These are phyloP conservation scores for Gallinago paraguaiae DNA, from an alignment of 2,113 vertebrate species.

Conservation along the genomic window DNA sequence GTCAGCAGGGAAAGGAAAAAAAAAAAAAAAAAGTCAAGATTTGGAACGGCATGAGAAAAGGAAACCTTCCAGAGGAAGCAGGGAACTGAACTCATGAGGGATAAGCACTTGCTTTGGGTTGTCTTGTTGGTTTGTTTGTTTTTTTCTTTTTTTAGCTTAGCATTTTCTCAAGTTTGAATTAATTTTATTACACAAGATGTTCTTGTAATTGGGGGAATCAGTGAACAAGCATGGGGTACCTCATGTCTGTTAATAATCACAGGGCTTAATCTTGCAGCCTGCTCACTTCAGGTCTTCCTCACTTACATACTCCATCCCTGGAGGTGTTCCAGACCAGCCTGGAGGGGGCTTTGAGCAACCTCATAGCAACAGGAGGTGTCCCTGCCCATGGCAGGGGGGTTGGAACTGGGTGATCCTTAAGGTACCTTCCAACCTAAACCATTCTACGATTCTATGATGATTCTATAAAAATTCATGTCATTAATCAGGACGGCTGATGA, in stretches of 20 bases:
- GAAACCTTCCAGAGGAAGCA: background rate
- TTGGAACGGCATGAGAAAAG: background rate
- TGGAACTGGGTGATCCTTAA: background rate
- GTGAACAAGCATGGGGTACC: background rate
- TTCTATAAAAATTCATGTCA: background rate
- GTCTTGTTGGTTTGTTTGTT: no score
- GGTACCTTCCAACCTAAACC: background rate
- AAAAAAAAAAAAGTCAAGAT: background rate
- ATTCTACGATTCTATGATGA: background rate
- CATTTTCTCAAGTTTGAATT: background rate
- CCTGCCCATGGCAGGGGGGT: background rate
- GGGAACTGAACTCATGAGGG: background rate
- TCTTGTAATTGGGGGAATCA: background rate
- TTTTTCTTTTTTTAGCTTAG: background rate
- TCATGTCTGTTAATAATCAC: background rate
- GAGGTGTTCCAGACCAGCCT: background rate
- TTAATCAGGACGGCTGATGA: background rate
- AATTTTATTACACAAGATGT: background rate
- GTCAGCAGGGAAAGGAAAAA: background rate
- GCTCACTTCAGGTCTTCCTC: background rate
- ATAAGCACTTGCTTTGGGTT: background rate
- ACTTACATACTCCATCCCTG: background rate
- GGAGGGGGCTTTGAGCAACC: background rate
- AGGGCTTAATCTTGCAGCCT: background rate
- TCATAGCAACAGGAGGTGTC: background rate